Conservation (phyloP, 2,797 vertebrate species). For the Carcharodon carcharias region DNA sequence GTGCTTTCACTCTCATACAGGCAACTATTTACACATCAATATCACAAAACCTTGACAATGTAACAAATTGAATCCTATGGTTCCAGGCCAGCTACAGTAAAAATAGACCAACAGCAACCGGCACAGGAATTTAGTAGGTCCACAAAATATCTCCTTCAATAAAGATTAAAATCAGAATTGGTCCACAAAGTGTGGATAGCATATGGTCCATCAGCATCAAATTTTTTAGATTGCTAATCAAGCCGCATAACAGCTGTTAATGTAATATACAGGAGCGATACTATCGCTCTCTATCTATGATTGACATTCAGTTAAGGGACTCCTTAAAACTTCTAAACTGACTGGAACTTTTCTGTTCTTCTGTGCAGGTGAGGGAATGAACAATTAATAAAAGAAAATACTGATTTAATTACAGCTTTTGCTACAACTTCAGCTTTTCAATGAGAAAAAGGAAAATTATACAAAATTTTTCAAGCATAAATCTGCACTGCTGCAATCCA, state of each 20-base stretch:
- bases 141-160: neutral
- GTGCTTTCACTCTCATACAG: neutral
- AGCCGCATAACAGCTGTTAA: too few relatives aligned
- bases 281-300: neutral
- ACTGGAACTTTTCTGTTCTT: neutral
- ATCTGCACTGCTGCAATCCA: neutral
- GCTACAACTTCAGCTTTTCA: neutral
- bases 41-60: neutral
- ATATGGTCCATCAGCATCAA: neutral
- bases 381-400: neutral
- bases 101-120: neutral
- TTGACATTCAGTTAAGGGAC: neutral
- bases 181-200: neutral
- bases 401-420: neutral
- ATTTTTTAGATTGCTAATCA: neutral
- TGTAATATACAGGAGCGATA: neutral
- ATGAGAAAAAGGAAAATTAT: neutral
- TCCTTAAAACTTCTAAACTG: neutral
- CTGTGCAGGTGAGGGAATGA: neutral
- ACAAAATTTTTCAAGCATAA: neutral
- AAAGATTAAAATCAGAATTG: constrained; percentile 1
- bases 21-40: neutral
- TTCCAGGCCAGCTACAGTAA: neutral
- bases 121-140: neutral
- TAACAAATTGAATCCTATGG: neutral